Evolutionary conservation across 37 sponge, comb jelly and placozoan species (phyloP), one percentile per base, ranked within the genome.

Genomic region (Hormiphora californensis): DNA sequence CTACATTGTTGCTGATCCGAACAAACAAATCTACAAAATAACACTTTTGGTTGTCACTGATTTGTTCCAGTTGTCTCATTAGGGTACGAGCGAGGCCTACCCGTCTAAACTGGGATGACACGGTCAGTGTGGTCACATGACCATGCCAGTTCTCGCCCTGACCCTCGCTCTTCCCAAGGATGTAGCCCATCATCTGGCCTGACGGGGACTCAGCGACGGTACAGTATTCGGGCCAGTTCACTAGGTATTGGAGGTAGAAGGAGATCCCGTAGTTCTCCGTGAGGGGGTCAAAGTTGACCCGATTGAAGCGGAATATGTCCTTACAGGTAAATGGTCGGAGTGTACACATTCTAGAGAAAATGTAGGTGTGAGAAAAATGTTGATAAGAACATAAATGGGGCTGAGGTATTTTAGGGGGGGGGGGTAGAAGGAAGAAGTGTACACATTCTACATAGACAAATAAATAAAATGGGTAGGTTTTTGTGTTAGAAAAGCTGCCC

Each of bases 11-110:
- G 38, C 91, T 90, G 5, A 92, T 91, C 21, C 98, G 91, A 0
- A 97, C 98, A 90, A 94, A 97, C 49, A 97, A 85, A 65, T 97
- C 98, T 0, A 97, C 95, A 63, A 94, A 97, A 51, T 88, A 97
- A 59, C 93, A 93, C 67, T 93, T 92, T 46, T 94, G 86, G 40
- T 93, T 89, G 63, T 97, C 98, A 21, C 93, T 94, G 0, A 93
- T 88, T 4, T 93, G 86, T 63, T 97, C 98, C 17, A 97, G 89
- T 27, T 78, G 59, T 4, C 90, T 51, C 92, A 97, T 97, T 32
- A 97, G 90, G n/a, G 55, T 88, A 7, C 89, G 92, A 0, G 95
- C 98, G 25, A 97, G 51, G 11, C 98, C 98, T 34, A 97, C 69
- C 28, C 95, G 69, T 12, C 98, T 89, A 85, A 69, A 94, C 63